Base-by-base conservation (phyloP, 2,888 invertebrate genomes). In the Hydriomena furcata region DNA sequence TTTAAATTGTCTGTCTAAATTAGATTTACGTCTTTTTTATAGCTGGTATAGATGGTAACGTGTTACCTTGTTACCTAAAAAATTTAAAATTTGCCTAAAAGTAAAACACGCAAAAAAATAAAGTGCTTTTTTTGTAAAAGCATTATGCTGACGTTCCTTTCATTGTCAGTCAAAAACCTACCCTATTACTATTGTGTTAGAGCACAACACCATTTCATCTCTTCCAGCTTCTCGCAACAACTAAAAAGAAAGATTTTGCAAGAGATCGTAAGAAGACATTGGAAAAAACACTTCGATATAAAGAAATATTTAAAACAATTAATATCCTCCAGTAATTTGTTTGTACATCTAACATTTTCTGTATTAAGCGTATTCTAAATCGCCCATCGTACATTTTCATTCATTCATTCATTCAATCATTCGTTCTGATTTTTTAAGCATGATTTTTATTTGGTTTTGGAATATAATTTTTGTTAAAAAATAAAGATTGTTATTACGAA, bases 271-370 rank as follows among this genome's bases (percentile, higher is more conserved):
- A 59, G 75, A 71, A 78, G 74, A 69, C 61, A 53, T 56, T 66
- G 60, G 66, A 49, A 55, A 31, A 56, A 48, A 52, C 43, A 48
- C 30, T 56, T 58, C 11, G 50, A 49, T 21, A 32, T 68, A 1
- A 60, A 57, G 37, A 63, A 61, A 17, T 57, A 58, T 38, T 45
- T 72, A 1, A 71, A 67, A 46, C 56, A 63, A 7, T 61, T 73
- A 21, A 60, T 77, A 11, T 67, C 56, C 5, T 61, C 65, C 7
- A 63, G 63, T 10, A 69, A 71, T 52, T 46, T 73, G 5, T 61
- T 80, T 7, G 52, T 78, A 7, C 63, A 76, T 47, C 50, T 82
- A 6, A 72, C 73, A 0, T 70, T 75, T 25, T 64, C 71, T 3
- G 41, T 81, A 42, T 60, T 79, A 17, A 73, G 65, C 44, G 54